Conservation (phyloP, 2,113 vertebrate species). For the Tauraco erythrolophus region DNA sequence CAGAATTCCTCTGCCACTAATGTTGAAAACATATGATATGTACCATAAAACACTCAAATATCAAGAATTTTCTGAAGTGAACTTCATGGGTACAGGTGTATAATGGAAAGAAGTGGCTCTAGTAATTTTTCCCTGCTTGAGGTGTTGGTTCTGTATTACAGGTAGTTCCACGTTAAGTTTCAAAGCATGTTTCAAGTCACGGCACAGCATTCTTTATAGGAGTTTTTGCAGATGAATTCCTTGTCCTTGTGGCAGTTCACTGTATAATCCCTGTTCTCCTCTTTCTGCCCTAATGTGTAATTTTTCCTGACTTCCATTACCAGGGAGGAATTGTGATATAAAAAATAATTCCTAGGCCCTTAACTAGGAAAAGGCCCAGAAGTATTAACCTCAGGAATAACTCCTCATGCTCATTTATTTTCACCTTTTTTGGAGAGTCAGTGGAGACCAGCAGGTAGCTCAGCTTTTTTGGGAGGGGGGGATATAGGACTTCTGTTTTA, state of each 20-base stretch:
- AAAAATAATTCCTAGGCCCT: neutral
- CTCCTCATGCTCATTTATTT: neutral
- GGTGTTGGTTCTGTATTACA: neutral
- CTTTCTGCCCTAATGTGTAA: neutral
- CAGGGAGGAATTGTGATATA: neutral
- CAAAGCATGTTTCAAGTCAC: neutral
- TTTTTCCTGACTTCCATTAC: slow-evolving; percentile 20
- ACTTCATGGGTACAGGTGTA: neutral
- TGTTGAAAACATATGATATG: neutral
- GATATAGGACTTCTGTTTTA: neutral
- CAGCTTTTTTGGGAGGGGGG: neutral
- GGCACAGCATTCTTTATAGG: neutral
- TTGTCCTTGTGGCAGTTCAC: neutral
- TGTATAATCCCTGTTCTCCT: neutral
- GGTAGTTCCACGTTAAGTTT: neutral
- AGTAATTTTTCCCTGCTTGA: neutral
- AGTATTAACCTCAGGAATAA: neutral
- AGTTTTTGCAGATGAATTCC: neutral
- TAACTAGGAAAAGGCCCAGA: neutral
- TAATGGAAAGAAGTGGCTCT: neutral
- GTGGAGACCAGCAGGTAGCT: neutral
- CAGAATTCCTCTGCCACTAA: neutral
- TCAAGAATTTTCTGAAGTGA: neutral
- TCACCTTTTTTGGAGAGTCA: neutral
- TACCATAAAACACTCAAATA: neutral